Conservation (phyloP, 2,888 invertebrate species). For the Philereme transversata region DNA sequence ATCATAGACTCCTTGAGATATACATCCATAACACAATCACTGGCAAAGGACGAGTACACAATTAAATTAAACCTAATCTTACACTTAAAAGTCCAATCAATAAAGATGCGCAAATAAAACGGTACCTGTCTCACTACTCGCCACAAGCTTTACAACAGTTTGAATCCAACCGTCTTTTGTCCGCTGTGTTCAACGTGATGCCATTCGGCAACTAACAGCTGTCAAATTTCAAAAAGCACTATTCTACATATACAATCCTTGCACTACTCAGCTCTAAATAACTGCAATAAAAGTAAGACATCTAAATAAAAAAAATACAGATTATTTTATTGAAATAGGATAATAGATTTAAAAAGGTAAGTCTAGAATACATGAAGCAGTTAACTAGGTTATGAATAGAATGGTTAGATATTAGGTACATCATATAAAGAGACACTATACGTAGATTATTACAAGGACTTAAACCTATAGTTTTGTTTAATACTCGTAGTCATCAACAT, state of each 20-base stretch:
- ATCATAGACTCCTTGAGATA: neutral
- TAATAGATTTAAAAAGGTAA: neutral
- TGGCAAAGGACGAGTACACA: conserved; percentile 65
- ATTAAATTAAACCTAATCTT: conserved; percentile 59
- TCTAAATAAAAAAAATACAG: conserved; percentile 17
- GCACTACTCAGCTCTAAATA: conserved; percentile 11
- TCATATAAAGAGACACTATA: neutral
- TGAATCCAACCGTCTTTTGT: conserved; percentile 35
- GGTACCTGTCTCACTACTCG: conserved; percentile 74
- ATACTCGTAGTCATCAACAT: too few relatives aligned
- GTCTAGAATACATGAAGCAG: neutral
- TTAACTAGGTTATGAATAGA: neutral
- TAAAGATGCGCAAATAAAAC: conserved; percentile 75
- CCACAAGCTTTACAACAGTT: conserved; percentile 52
- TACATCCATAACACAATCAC: conserved; percentile 2
- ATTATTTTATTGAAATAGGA: neutral
- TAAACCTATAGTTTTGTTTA: too few relatives aligned
- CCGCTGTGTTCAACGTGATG: conserved; percentile 36
- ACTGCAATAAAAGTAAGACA: too few relatives aligned
- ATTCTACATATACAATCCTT: neutral
- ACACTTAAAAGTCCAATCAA: conserved; percentile 67
- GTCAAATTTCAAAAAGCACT: conserved; percentile 16
- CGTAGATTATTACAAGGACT: neutral
- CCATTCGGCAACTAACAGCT: conserved; percentile 11
- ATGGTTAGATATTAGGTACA: neutral